Conservation (phyloP, 1,140 invertebrate species). For the Listronotus oregonensis region DNA sequence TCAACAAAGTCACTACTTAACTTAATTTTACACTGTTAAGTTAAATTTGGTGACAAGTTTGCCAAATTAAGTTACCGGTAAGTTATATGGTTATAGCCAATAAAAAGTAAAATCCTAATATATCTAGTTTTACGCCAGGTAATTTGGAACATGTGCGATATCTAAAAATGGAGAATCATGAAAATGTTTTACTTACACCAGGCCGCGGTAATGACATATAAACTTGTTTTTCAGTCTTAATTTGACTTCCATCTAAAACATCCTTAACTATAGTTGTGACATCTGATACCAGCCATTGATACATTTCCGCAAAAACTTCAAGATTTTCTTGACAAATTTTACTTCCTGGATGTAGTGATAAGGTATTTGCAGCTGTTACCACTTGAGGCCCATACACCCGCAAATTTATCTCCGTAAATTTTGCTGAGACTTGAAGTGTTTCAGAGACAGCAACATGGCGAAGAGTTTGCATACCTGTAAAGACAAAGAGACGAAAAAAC, state of each 20-base stretch:
- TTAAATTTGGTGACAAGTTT: too few relatives aligned
- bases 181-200: conserved; percentile 66
- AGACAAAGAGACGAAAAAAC: not conserved
- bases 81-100: too few relatives aligned
- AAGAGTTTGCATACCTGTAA: conserved; percentile 92
- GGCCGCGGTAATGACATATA: conserved; percentile 94
- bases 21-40: too few relatives aligned
- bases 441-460: conserved; percentile 94
- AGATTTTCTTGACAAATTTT: conserved; percentile 97
- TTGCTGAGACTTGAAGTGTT: conserved; percentile 91
- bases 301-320: conserved; percentile 97
- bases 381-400: conserved; percentile 94
- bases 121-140: too few relatives aligned
- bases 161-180: not conserved
- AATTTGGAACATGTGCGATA: too few relatives aligned
- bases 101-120: too few relatives aligned
- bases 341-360: conserved; percentile 89
- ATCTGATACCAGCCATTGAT: conserved; percentile 91
- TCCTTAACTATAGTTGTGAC: conserved; percentile 86
- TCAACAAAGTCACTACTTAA: too few relatives aligned
- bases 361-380: conserved; percentile 88
- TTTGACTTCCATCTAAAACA: conserved; percentile 82
- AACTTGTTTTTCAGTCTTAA: conserved; percentile 82
- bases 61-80: too few relatives aligned
- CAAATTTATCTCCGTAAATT: conserved; percentile 94